Evolutionary conservation across 2,797 vertebrate species (phyloP).

Genomic region (Scyliorhinus canicula): DNA sequence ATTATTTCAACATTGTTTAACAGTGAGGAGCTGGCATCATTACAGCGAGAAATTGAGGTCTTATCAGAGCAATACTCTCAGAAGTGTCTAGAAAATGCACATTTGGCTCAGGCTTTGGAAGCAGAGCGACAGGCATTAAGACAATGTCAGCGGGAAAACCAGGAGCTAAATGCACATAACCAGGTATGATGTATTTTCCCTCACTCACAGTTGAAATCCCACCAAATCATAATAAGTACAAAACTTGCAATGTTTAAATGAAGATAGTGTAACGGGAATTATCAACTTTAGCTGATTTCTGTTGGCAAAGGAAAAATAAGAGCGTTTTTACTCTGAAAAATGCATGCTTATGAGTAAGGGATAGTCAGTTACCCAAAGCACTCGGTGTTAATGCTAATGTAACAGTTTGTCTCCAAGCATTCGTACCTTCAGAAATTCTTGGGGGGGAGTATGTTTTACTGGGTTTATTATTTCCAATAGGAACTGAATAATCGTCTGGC

Average conservation of each 20-base stretch:
- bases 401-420: background rate
- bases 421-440: background rate
- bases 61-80: constrained; percentile 75
- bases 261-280: background rate
- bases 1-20: constrained; percentile 35
- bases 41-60: constrained; percentile 71
- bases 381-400: background rate
- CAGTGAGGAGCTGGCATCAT: constrained; percentile 71
- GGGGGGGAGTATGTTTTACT: background rate
- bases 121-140: constrained; percentile 72
- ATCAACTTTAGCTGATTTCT: background rate
- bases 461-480: constrained; percentile 45
- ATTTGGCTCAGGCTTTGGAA: constrained; percentile 71
- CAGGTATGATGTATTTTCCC: constrained; percentile 54
- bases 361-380: background rate
- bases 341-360: background rate
- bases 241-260: background rate
- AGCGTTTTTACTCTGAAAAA: background rate
- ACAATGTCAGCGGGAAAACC: constrained; percentile 74
- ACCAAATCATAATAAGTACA: background rate
- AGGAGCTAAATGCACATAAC: constrained; percentile 75
- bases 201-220: background rate
- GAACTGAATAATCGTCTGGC: constrained; percentile 72
- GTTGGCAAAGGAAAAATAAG: background rate
- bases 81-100: constrained; percentile 74